A percentile compares a stretch with the other conserved stretches of the same genome.
Evolutionary conservation across 2,113 vertebrate species (phyloP).

Genomic region (Cynoglossus semilaevis): DNA sequence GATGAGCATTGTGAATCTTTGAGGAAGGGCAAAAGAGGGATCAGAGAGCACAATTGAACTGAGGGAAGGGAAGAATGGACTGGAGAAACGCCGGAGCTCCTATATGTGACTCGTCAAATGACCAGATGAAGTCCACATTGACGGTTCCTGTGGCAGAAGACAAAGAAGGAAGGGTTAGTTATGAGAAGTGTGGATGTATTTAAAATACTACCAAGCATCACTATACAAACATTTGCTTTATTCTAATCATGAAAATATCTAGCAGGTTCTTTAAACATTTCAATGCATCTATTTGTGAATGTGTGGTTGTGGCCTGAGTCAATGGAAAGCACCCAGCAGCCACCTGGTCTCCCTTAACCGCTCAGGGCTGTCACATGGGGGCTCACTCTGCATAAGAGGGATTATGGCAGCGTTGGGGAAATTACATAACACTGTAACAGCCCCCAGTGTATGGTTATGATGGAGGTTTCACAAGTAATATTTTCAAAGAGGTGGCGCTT

Average conservation of each 20-base stretch:
- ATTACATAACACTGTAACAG: constrained; percentile 58
- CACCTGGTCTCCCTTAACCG: constrained; percentile 33
- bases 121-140: constrained; percentile 54
- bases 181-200: background rate
- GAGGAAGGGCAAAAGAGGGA: constrained; percentile 52
- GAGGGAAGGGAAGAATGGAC: constrained; percentile 39
- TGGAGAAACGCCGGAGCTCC: constrained; percentile 38
- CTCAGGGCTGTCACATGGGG: constrained; percentile 58
- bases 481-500: too few species aligned
- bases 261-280: constrained; percentile 2
- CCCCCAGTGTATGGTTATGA: constrained; percentile 43
- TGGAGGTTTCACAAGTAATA: constrained; percentile 51
- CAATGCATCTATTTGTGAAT: background rate
- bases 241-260: constrained; percentile 15
- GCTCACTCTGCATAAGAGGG: constrained; percentile 58
- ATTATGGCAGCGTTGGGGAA: constrained; percentile 58
- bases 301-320: constrained; percentile 20
- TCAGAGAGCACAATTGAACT: constrained; percentile 49
- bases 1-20: constrained; percentile 90
- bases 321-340: constrained; percentile 35
- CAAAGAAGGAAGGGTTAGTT: constrained; percentile 5
- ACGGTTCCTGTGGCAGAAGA: constrained; percentile 47
- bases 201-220: background rate
- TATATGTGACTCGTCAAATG: constrained; percentile 50
- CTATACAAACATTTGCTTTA: constrained; percentile 4